Percentiles rank a stretch among this genome's conserved stretches.
These are phyloP conservation scores for Lycopodina hypogea DNA, from an alignment of 37 sponge, comb jelly and placozoan species.

Conservation along the genomic window DNA sequence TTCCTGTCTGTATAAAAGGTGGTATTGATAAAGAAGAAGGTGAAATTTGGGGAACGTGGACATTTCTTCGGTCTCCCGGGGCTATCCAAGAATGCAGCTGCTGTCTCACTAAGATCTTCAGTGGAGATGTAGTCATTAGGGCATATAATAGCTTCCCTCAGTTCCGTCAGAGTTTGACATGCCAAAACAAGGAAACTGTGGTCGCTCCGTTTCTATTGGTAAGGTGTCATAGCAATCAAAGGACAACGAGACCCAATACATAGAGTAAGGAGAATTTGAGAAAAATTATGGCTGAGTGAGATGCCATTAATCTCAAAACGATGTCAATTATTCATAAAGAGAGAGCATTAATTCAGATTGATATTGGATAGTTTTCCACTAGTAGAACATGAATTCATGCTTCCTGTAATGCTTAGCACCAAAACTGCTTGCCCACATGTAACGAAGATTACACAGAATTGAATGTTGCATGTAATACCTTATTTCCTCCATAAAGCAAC, in stretches of 20 bases:
- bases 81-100: neutral
- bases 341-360: too few species aligned
- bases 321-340: too few species aligned
- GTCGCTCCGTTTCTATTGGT: constrained; percentile 36
- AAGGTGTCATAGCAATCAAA: neutral
- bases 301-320: too few species aligned
- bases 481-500: too few species aligned
- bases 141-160: constrained; percentile 60
- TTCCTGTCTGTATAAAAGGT: constrained; percentile 83
- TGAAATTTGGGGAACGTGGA: constrained; percentile 33
- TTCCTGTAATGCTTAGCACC: too few species aligned
- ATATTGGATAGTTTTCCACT: too few species aligned
- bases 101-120: constrained; percentile 48
- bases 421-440: too few species aligned
- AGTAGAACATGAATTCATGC: too few species aligned
- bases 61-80: neutral
- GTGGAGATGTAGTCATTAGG: constrained; percentile 27
- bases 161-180: constrained; percentile 43
- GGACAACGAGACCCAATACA: neutral
- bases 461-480: too few species aligned
- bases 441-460: too few species aligned
- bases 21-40: constrained; percentile 83
- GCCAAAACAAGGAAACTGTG: constrained; percentile 44
- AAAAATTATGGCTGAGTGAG: too few species aligned
- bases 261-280: too few species aligned